Base-by-base conservation (phyloP, 2,797 vertebrate species). In the Columba guinea region DNA sequence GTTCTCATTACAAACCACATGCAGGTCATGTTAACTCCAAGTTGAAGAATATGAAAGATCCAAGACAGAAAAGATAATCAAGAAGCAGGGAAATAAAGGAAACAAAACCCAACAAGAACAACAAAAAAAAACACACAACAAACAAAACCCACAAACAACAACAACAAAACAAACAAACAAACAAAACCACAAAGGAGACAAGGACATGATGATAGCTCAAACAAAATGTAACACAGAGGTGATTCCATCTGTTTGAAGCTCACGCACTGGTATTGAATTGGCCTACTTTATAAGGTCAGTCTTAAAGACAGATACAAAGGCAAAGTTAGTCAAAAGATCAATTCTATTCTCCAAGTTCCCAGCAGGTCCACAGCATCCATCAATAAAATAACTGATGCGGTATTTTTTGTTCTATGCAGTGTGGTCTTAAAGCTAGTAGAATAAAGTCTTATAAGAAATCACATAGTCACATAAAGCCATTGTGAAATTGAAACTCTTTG, bases 311-410 rank as follows among this genome's bases (percentile, higher is more conserved):
- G 55, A 52, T 52, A 90, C 39, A 93, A 94, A 90, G 32, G 77
- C 41, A 89, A 95, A 96, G 60, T 48, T 74, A 94, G 82, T 68
- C 2, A 85, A 90, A 90, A 95, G 65, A 95, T 96, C 79, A 62
- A 52, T 95, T 91, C 49, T 87, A 1, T 83, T 76, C 62, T 94
- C 75, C 59, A 68, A 70, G 60, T 89, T 93, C 71, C 70, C 84
- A 76, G 77, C 64, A 90, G 39, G 16, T 63, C 51, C 39, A 63
- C 56, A 60, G 34, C 35, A 88, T 67, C 79, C 39, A 93, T 93
- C 77, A 92, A 85, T 87, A 90, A 92, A 94, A 79, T 84, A 96
- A 91, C 49, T 0, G 3, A 75, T 58, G 39, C 34, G 58, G n/a
- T 64, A 49, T 28, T 86, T 87, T 70, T 62, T 81, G 44, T 68